Conservation (phyloP, 2,888 invertebrate genomes). For the Meganola albula region DNA sequence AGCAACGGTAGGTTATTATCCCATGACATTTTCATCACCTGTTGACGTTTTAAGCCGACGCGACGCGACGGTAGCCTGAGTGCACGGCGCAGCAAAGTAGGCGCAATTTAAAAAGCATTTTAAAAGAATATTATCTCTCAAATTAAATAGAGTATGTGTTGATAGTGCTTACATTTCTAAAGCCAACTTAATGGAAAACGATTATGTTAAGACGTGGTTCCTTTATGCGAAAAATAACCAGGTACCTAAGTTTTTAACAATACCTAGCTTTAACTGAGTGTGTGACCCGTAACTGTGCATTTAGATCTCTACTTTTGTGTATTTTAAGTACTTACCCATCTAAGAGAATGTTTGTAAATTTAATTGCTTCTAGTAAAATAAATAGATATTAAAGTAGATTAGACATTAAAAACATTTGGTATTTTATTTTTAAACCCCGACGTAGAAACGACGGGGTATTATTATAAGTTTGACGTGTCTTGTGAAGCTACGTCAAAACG, state of each 20-base stretch:
- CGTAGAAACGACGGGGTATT: too few species aligned
- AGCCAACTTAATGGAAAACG: slow-evolving; percentile 11
- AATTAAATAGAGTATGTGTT: slow-evolving; percentile 22
- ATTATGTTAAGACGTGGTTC: slow-evolving; percentile 10
- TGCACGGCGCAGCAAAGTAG: slow-evolving; percentile 14
- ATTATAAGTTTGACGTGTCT: too few species aligned
- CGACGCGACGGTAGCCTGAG: slow-evolving; percentile 21
- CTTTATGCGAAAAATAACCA: slow-evolving; percentile 3
- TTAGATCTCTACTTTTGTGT: too few species aligned
- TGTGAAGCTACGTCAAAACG: too few species aligned
- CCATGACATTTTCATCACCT: slow-evolving; percentile 42
- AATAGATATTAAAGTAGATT: too few species aligned
- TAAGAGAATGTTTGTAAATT: too few species aligned
- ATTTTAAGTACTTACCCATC: too few species aligned
- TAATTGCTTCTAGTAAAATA: too few species aligned
- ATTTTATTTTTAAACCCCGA: too few species aligned
- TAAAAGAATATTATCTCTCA: slow-evolving; percentile 24
- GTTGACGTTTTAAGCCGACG: slow-evolving; percentile 28
- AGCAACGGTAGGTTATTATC: slow-evolving; percentile 36
- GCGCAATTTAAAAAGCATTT: slow-evolving; percentile 24
- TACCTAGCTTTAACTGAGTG: not conserved
- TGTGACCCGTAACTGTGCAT: not conserved
- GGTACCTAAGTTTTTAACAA: slow-evolving; percentile 1
- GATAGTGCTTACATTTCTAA: slow-evolving; percentile 17
- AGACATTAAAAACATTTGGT: too few species aligned